phyloP scores from a whole-genome alignment of 2,888 invertebrate species.

The Cheilosia grossa region DNA sequence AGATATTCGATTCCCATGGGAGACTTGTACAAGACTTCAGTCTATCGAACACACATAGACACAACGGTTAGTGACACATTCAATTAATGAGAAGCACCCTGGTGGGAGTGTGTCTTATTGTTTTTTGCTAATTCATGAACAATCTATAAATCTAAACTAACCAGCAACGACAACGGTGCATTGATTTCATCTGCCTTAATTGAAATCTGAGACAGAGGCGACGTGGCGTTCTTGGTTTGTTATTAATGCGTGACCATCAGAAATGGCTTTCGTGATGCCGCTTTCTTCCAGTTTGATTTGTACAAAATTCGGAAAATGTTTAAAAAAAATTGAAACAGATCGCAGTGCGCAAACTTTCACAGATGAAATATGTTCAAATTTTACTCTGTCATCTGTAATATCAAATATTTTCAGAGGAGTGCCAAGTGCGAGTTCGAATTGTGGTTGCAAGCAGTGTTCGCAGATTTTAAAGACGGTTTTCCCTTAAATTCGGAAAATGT shows the following conservation, averaged over 20 bases:
- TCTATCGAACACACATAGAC: too few relatives aligned
- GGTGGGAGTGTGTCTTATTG: neutral
- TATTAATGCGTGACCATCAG: neutral
- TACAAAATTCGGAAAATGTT: too few relatives aligned
- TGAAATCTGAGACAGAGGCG: neutral
- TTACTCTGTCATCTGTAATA: too few relatives aligned
- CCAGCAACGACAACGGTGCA: neutral
- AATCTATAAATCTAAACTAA: neutral
- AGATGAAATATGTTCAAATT: too few relatives aligned
- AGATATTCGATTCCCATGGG: neutral
- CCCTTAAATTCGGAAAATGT: too few relatives aligned
- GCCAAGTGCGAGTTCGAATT: too few relatives aligned
- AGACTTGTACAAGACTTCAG: neutral
- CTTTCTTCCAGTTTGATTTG: neutral
- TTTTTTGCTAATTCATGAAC: neutral
- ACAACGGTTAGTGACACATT: neutral
- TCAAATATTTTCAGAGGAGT: too few relatives aligned
- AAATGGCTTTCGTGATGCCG: neutral
- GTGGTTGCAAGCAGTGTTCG: too few relatives aligned
- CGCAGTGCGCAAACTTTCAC: too few relatives aligned
- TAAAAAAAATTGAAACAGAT: too few relatives aligned
- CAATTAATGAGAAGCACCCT: slow-evolving; percentile 4
- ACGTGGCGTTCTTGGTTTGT: neutral
- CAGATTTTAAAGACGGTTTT: too few relatives aligned
- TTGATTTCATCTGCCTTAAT: neutral